Base-by-base conservation (phyloP, 1,140 invertebrate species). In the Venturia canescens region DNA sequence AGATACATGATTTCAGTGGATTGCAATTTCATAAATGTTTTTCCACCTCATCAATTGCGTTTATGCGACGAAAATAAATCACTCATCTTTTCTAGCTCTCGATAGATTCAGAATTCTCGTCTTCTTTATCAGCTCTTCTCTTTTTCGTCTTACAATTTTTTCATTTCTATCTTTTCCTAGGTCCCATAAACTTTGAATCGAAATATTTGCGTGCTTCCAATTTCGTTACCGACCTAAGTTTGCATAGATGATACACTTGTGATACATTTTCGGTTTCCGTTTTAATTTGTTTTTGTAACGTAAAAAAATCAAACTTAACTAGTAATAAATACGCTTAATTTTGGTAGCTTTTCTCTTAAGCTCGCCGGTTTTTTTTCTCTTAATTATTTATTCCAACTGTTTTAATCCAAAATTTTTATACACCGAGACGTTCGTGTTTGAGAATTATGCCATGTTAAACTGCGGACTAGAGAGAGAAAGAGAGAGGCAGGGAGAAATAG, bases 271-370 rank as follows among this genome's bases (percentile, higher is more conserved):
- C 53, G 71, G 18, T 50, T 78, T 82, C 27, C 9, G 5, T 44
- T 44, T 44, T 11, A 44, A 11, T 44, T 83, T 80, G 57, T 53
- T 50, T 66, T 69, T 79, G 79, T 77, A 84, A 86, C 23, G 79
- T 86, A 66, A 86, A 84, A 84, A 83, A 77, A 83, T 83, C 80
- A 84, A 86, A 86, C 85, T 83, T 87, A 87, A 87, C 79, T 84
- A 85, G 66, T 38, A 84, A 81, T 81, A 79, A 86, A 87, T 84
- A 87, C 72, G 78, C 70, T 83, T 82, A 78, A 63, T 86, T 84
- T 84, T 85, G 74, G 71, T 82, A 84, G 74, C 60, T 72, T 83
- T 71, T 74, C 50, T 69, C 18, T 66, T 26, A 1, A n/a, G 31
- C 38, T 82, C 50, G 18, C 82, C 66, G 31, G 75, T 78, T 53